Base-by-base conservation (phyloP, 1,140 invertebrate genomes). In the Procambarus clarkii region DNA sequence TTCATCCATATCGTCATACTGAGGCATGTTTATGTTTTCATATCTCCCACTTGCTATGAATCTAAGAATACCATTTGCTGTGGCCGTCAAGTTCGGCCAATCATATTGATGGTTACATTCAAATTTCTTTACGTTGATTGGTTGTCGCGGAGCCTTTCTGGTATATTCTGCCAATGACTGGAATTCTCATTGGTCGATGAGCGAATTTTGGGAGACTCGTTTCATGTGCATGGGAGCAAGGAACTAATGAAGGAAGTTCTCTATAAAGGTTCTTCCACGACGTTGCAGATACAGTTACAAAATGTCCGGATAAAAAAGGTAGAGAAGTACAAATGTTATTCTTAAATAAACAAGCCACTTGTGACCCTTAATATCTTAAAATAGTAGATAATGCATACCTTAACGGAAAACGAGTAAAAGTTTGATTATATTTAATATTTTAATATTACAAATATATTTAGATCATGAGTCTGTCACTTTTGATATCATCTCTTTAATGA, bases 31-130 rank as follows among this genome's bases (percentile, higher is more conserved):
- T 82, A 71, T 89, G 78, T 89, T 89, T 82, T 82, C 50, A 50
- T 82, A 82, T 71, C 83, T 89, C 79, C 87, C 87, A 89, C 87
- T 71, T 44, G 80, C 69, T 15, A 82, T 89, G 87, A 76, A 34
- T 44, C 4, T 8, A 58, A 46, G 45, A 0, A 15, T 58, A 1
- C 71, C 50, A 76, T 89, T 89, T 79, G 87, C 18, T 76, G 3
- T 11, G 13, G 9, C 18, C 3, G 11, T 81, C n/a, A 15, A 4
- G 2, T 4, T 1, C 64, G 11, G 18, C 87, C 79, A 89, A 89
- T 89, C 60, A 89, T 3, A 82, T 58, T 8, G 2, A 24, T 58
- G 60, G 64, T 89, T 54, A 24, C 34, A 18, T 89, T 89, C 45
- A 89, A 89, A 89, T 69, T 58, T 50, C 64, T 34, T 0, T 2